phyloP scores from a whole-genome alignment of 2,888 invertebrate species.

The Melieria crassipennis region DNA sequence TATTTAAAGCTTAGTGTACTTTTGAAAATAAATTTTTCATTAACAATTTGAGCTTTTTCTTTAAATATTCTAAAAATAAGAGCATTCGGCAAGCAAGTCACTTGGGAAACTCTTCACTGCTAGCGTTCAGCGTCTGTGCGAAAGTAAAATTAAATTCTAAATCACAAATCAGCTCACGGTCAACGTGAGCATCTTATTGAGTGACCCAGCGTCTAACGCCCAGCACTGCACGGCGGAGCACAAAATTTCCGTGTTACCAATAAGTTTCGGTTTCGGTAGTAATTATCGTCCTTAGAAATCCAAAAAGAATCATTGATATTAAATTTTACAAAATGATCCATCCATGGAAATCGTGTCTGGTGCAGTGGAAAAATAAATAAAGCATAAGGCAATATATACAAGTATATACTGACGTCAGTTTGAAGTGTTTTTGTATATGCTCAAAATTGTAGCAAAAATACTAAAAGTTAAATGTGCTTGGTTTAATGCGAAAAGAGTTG shows the following conservation, averaged over 20 bases:
- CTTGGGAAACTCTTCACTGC: background rate
- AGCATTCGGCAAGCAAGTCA: slow-evolving; percentile 38
- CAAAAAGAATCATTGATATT: too few relatives aligned
- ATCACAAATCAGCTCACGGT: slow-evolving; percentile 57
- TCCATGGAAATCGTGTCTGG: too few relatives aligned
- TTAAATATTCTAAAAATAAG: slow-evolving; percentile 53
- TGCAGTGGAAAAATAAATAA: too few relatives aligned
- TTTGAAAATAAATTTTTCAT: slow-evolving; percentile 46
- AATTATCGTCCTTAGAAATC: too few relatives aligned
- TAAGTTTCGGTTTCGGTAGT: too few relatives aligned
- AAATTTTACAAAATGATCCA: too few relatives aligned
- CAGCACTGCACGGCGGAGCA: background rate
- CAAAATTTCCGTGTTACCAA: too few relatives aligned
- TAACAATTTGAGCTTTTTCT: slow-evolving; percentile 54
- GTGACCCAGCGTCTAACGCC: background rate
- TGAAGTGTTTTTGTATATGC: too few relatives aligned
- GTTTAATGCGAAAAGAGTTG: slow-evolving; percentile 14
- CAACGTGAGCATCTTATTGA: slow-evolving; percentile 47
- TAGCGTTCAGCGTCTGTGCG: slow-evolving; percentile 5
- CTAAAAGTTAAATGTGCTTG: slow-evolving; percentile 4
- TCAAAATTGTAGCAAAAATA: background rate
- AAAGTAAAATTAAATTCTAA: slow-evolving; percentile 49
- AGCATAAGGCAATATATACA: too few relatives aligned
- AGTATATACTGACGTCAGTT: too few relatives aligned
- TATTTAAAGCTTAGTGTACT: slow-evolving; percentile 48